Percentiles rank a stretch among this genome's conserved stretches.
Evolutionary conservation across 1,140 invertebrate species (phyloP).

Genomic region (Cotesia glomerata): DNA sequence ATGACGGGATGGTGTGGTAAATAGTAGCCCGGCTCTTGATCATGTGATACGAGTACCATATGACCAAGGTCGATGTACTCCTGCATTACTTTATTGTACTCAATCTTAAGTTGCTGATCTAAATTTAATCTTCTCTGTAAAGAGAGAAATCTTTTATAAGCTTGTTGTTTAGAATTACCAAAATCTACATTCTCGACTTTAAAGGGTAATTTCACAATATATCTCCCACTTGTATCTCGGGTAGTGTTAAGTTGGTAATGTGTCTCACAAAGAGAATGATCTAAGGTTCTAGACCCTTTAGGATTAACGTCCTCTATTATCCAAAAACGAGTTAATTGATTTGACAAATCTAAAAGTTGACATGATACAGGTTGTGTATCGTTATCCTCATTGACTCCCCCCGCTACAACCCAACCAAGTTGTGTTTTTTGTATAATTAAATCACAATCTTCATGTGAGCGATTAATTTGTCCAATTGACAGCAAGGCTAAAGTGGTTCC

Average conservation of each 20-base stretch:
- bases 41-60: too few species aligned
- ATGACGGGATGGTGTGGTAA: too few species aligned
- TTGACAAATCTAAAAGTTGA: conserved; percentile 16
- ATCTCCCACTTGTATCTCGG: conserved; percentile 12
- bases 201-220: conserved; percentile 25
- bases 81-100: too few species aligned
- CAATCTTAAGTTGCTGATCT: conserved; percentile 29
- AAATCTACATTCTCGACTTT: not conserved
- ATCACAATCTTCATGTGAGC: conserved; percentile 11
- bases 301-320: conserved; percentile 5
- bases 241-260: conserved; percentile 17
- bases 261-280: conserved; percentile 10
- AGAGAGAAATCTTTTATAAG: conserved; percentile 13
- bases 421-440: conserved; percentile 24
- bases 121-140: conserved; percentile 7
- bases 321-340: conserved; percentile 24
- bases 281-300: not conserved
- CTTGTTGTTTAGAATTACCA: conserved; percentile 20
- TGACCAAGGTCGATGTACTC: conserved; percentile 40
- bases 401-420: conserved; percentile 27
- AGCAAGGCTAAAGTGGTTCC: conserved; percentile 17
- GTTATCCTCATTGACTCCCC: not conserved
- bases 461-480: conserved; percentile 25
- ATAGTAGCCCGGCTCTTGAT: too few species aligned
- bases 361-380: not conserved